phyloP scores from a whole-genome alignment of 1,140 invertebrate species.

The Drosophila nigrodunni region DNA sequence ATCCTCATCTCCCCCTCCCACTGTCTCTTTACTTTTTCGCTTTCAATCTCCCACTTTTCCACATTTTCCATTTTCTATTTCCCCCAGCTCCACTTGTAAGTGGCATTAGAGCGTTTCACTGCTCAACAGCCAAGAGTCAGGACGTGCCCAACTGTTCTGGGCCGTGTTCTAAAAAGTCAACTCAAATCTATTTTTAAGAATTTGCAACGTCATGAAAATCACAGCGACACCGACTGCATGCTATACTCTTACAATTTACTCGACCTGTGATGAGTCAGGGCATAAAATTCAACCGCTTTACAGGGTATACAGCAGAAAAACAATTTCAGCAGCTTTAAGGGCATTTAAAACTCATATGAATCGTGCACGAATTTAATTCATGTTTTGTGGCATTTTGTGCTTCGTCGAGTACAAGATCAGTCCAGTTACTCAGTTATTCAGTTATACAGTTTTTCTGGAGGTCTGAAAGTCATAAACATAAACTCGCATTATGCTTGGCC shows the following conservation, averaged over 20 bases:
- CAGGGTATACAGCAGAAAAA: conserved; percentile 3
- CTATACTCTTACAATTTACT: conserved; percentile 26
- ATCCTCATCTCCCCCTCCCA: conserved; percentile 20
- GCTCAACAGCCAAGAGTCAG: conserved; percentile 51
- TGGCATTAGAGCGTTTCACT: conserved; percentile 71
- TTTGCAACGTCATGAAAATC: conserved; percentile 56
- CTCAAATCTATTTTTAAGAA: conserved; percentile 75
- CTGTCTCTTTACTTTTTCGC: not conserved
- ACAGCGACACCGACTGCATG: conserved; percentile 12
- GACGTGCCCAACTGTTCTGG: conserved; percentile 67
- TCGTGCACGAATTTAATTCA: conserved; percentile 31
- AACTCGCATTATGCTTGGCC: conserved; percentile 72
- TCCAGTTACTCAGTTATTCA: conserved; percentile 23
- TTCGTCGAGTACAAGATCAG: conserved; percentile 78
- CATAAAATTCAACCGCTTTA: not conserved
- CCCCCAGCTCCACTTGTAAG: conserved; percentile 47
- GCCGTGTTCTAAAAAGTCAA: conserved; percentile 37
- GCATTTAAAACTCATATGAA: conserved; percentile 19
- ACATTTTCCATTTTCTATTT: not conserved
- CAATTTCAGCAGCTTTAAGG: conserved; percentile 16
- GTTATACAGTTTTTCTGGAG: no score
- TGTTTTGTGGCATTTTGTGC: conserved; percentile 63
- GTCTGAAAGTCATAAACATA: conserved; percentile 67
- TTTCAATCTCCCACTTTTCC: conserved; percentile 28
- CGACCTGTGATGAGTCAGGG: not conserved